A percentile compares a stretch with the other conserved stretches of the same genome.
Conservation (phyloP, 2,113 vertebrate genomes). For the Chaetops frenatus region DNA sequence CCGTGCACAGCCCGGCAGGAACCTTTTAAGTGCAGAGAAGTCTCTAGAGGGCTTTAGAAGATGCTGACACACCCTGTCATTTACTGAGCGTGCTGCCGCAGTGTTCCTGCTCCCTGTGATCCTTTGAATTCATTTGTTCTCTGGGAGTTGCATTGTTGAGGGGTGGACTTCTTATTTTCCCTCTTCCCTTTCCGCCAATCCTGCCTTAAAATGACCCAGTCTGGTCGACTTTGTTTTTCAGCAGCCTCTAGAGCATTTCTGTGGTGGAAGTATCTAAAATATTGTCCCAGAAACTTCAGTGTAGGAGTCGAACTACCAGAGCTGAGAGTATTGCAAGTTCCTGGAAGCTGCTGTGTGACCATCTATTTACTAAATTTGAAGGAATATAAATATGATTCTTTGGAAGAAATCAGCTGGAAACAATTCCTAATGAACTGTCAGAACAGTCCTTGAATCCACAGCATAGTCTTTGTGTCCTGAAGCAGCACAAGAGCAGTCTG, state of each 20-base stretch:
- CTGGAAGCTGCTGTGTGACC: background rate
- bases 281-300: background rate
- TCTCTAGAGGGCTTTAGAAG: background rate
- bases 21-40: background rate
- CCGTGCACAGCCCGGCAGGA: background rate
- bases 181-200: background rate
- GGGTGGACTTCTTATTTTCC: background rate
- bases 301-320: background rate
- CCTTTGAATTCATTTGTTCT: background rate
- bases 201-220: background rate
- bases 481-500: background rate
- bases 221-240: background rate
- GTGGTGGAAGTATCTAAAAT: background rate
- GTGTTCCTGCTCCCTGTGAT: background rate
- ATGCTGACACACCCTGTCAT: background rate
- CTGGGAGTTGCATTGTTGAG: background rate
- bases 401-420: background rate
- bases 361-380: fast-evolving
- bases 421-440: background rate
- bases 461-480: fast-evolving
- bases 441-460: background rate
- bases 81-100: fast-evolving
- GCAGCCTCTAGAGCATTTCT: background rate
- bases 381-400: fast-evolving
- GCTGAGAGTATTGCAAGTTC: background rate